A percentile compares a stretch with the other conserved stretches of the same genome.
phyloP scores from a whole-genome alignment of 2,888 invertebrate genomes.

The Smittia aterrima region DNA sequence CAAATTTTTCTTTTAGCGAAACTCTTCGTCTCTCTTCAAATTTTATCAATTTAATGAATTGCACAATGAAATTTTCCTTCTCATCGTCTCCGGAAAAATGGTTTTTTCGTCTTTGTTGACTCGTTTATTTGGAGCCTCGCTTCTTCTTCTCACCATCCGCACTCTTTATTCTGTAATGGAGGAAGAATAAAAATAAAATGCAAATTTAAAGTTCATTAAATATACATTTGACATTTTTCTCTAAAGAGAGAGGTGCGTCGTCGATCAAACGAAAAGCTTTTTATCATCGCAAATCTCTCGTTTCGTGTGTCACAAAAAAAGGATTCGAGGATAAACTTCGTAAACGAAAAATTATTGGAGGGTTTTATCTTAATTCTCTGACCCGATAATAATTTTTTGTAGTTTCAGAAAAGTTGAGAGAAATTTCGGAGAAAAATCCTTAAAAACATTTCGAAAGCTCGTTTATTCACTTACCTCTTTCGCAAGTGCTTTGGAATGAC shows the following conservation, averaged over 20 bases:
- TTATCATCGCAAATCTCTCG: too few relatives aligned
- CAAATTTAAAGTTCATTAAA: neutral
- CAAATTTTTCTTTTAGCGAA: neutral
- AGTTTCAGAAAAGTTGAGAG: too few relatives aligned
- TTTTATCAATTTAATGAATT: neutral
- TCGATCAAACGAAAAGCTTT: too few relatives aligned
- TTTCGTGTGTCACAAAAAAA: too few relatives aligned
- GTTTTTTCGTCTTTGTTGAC: neutral
- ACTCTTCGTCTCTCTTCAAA: neutral
- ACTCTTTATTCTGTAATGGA: conserved; percentile 23
- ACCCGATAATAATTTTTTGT: too few relatives aligned
- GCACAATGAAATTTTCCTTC: neutral
- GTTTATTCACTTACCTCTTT: conserved; percentile 44
- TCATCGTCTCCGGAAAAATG: neutral
- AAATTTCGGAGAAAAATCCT: too few relatives aligned
- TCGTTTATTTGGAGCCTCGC: neutral
- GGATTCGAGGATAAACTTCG: too few relatives aligned
- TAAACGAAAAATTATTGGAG: too few relatives aligned
- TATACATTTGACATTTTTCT: neutral
- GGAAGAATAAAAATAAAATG: neutral
- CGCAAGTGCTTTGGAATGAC: conserved; percentile 51
- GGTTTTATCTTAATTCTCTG: too few relatives aligned
- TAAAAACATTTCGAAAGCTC: too few relatives aligned
- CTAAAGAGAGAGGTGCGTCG: too few relatives aligned
- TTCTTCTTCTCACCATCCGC: conserved; percentile 34